These are phyloP conservation scores for Hydrochoerus hydrochaeris DNA, from an alignment of 2,113 vertebrate species.

Conservation along the genomic window DNA sequence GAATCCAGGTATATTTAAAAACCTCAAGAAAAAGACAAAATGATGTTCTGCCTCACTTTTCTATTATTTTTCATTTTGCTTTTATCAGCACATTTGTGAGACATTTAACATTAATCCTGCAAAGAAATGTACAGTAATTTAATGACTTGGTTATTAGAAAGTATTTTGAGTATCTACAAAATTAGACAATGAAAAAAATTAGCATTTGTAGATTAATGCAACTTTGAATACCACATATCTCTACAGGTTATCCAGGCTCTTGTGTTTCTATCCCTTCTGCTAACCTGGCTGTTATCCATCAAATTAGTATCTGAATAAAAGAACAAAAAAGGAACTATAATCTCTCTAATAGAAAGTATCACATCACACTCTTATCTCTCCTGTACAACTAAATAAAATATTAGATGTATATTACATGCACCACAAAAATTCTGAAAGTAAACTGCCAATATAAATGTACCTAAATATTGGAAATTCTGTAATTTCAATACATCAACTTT, in stretches of 20 bases:
- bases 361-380: not conserved
- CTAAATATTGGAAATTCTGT: not conserved
- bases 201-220: constrained; percentile 3
- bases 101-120: constrained; percentile 22
- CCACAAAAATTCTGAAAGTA: not conserved
- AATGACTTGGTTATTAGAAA: not conserved
- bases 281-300: not conserved
- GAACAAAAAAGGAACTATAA: not conserved
- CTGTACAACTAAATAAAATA: not conserved
- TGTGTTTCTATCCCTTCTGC: not conserved
- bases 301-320: constrained; percentile 18
- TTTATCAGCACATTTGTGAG: not conserved
- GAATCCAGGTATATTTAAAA: not conserved
- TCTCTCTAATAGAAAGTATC: not conserved
- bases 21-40: not conserved
- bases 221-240: constrained; percentile 7
- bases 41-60: not conserved
- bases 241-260: not conserved
- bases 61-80: not conserved
- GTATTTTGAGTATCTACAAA: constrained; percentile 32
- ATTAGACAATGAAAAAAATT: not conserved
- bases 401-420: not conserved
- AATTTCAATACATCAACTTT: not conserved
- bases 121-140: constrained; percentile 31
- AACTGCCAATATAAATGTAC: not conserved